Base-by-base conservation (phyloP, 2,888 invertebrate genomes). In the Diploptera punctata region DNA sequence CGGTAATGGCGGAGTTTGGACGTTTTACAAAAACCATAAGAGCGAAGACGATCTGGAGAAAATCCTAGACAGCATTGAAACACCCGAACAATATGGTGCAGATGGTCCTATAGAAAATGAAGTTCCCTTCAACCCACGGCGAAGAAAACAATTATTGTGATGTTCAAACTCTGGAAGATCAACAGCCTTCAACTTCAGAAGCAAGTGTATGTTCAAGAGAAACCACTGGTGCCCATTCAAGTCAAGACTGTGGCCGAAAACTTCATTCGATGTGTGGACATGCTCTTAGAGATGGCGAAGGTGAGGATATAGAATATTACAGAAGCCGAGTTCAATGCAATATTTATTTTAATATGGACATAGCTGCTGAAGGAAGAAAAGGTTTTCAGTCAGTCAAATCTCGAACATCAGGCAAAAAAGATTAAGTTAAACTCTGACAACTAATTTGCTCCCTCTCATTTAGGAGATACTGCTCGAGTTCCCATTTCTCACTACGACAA, bases 291-390 rank as follows among this genome's bases (percentile, higher is more conserved):
- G 57, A 29, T 60, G 31, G 31, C 29, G 57, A 60, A 60, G 19
- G 10, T 16, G 31, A 60, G n/a, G 29, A 60, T 7, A 9, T 29
- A 60, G 13, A 29, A 10, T 24, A n/a, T 13, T 60, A 60, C 16
- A 7, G 13, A 13, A 0, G 26, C 57, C 10, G 10, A 10, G 10
- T 33, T 33, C 33, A 7, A 10, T 33, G 33, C 33, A 29, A n/a
- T 60, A 13, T 29, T 29, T 60, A 29, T 60, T 60, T 60, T 29
- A 60, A 60, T 29, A 60, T 60, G 24, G 29, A 60, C 29, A 60
- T 26, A 29, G 31, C 5, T 29, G 13, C 10, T 29, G 57, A 60
- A 60, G 29, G 26, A 60, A 29, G 31, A 60, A 60, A 2, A 29
- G 2, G 26, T 33, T n/a, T n/a, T n/a, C n/a, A 10, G 29, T 60